These are phyloP conservation scores for Eupeodes corollae DNA, from an alignment of 1,140 invertebrate genomes.

Conservation along the genomic window DNA sequence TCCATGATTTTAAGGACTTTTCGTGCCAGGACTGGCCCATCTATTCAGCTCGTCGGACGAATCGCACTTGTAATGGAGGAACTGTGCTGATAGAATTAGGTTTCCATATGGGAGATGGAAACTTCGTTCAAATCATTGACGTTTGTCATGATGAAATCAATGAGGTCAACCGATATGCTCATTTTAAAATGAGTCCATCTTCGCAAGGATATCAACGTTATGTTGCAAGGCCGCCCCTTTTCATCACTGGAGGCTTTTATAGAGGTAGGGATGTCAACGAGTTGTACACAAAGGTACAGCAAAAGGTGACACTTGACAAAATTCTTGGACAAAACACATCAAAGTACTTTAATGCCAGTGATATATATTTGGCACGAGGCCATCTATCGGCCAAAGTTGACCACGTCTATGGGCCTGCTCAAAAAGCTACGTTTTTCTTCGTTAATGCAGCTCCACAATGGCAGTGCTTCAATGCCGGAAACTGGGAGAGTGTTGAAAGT, in stretches of 20 bases:
- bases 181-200: conserved; percentile 29
- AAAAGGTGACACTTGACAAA: conserved; percentile 24
- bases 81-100: conserved; percentile 30
- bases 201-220: conserved; percentile 28
- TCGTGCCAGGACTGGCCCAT: conserved; percentile 20
- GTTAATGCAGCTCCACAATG: conserved; percentile 53
- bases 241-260: conserved; percentile 31
- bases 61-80: conserved; percentile 26
- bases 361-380: conserved; percentile 46
- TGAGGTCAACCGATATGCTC: conserved; percentile 36
- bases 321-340: conserved; percentile 30
- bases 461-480: conserved; percentile 52
- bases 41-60: conserved; percentile 28
- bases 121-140: conserved; percentile 35
- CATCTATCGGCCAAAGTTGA: conserved; percentile 56
- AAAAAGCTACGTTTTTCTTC: conserved; percentile 51
- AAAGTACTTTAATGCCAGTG: conserved; percentile 21
- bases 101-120: conserved; percentile 24
- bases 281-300: conserved; percentile 28
- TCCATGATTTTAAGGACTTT: conserved; percentile 27
- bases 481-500: conserved; percentile 46
- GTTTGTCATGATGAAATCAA: conserved; percentile 37
- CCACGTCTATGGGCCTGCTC: conserved; percentile 47
- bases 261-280: conserved; percentile 23
- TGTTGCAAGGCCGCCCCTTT: conserved; percentile 29